Base-by-base conservation (phyloP, 1,140 invertebrate genomes). In the Listronotus bonariensis region DNA sequence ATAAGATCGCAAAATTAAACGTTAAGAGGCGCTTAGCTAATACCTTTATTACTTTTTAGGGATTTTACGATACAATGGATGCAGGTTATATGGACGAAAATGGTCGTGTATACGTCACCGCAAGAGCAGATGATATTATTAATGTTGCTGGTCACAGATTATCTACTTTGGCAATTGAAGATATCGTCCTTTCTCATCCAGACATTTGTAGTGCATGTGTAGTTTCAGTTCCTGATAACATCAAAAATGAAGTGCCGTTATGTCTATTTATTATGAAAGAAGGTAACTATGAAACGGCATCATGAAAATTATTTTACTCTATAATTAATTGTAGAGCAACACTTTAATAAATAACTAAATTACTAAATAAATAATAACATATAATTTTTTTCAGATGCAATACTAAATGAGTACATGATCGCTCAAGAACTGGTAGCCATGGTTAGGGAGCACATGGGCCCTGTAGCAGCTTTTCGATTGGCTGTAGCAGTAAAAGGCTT, bases 41-140 rank as follows among this genome's bases (percentile, higher is more conserved):
- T 34, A 34, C 32, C 9, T 5, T 9, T 36, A 36, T 10, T 4
- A 10, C 11, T 36, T 36, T n/a, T 3, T 61, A 96, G 93, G 94
- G 93, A n/a, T 97, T 89, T 77, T 97, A 97, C 71, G 93, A 97
- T 72, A 97, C 95, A 6, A 95, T 96, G 90, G 95, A 98, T 75
- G 92, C 93, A 0, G 95, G 95, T 0, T 93, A 89, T 73, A 83
- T 87, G 36, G 93, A 96, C 73, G 85, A 90, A 53, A 87, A 89
- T 64, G 93, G 93, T 4, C 92, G 93, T 59, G 83, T 97, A 1
- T 92, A 90, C 74, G 92, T 97, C 0, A 92, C 93, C 32, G 90
- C 94, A 0, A 82, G 95, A 18, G 92, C 92, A 57, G 95, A 98
- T 80, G 95, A 98, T 78, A 89, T 98, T n/a, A 97, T 98, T 57